These are phyloP conservation scores for Tokudaia tokunoshimensis DNA, from an alignment of 2,797 vertebrate species.

Conservation along the genomic window DNA sequence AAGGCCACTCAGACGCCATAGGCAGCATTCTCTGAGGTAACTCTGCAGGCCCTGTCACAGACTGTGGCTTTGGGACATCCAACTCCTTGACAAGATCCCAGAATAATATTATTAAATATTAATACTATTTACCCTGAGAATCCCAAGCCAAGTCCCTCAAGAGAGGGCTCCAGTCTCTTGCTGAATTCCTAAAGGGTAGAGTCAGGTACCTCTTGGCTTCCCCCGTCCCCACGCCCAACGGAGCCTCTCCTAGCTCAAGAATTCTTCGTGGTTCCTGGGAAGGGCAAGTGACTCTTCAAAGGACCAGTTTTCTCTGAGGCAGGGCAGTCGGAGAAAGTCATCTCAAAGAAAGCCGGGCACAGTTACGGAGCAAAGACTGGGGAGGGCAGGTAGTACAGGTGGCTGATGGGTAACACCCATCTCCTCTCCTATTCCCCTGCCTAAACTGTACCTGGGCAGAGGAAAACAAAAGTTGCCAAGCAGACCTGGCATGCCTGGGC, in stretches of 20 bases:
- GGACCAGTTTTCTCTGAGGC: conserved; percentile 46
- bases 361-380: not conserved
- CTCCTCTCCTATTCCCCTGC: not conserved
- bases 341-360: not conserved
- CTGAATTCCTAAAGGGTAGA: conserved; percentile 77
- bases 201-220: conserved; percentile 66
- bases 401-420: not conserved
- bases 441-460: conserved; percentile 2
- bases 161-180: conserved; percentile 49
- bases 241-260: conserved; percentile 82
- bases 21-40: not conserved
- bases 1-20: not conserved
- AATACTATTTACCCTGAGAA: conserved; percentile 16
- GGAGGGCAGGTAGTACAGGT: not conserved
- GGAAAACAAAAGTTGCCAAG: conserved; percentile 8
- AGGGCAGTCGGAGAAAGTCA: not conserved
- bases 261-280: conserved; percentile 66
- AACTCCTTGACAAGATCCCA: conserved; percentile 23
- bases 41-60: not conserved
- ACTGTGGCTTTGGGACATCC: not conserved
- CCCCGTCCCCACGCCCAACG: conserved; percentile 68
- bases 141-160: conserved; percentile 34
- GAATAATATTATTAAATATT: conserved; percentile 28
- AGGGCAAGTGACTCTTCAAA: conserved; percentile 32
- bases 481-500: not conserved